phyloP scores from a whole-genome alignment of 2,113 vertebrate genomes.

The Melanerpes formicivorus region DNA sequence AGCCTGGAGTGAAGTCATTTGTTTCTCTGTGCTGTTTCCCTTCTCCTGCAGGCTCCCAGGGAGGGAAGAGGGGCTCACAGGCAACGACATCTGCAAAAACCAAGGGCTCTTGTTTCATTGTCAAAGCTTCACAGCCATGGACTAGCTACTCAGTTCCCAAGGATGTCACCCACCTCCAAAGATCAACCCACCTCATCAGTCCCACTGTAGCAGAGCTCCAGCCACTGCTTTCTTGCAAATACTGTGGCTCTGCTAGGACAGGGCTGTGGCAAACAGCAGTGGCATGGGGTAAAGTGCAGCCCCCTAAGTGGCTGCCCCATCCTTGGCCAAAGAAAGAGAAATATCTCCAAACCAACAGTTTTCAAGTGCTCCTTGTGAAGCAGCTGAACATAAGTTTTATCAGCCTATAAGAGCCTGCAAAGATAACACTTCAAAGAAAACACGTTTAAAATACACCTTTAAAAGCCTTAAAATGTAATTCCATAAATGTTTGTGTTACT shows the following conservation, averaged over 20 bases:
- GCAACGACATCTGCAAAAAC: neutral
- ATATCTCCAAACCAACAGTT: neutral
- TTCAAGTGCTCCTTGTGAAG: neutral
- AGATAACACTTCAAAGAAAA: constrained; percentile 83
- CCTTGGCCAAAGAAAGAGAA: neutral
- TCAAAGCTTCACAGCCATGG: neutral
- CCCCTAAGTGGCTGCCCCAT: neutral
- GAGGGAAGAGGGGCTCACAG: neutral
- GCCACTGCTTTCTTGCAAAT: neutral
- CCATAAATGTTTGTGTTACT: constrained; percentile 81
- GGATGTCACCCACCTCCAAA: neutral
- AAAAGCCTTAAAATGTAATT: constrained; percentile 71
- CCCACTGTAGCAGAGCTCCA: neutral
- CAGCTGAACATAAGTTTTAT: constrained; percentile 50
- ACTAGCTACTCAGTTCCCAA: neutral
- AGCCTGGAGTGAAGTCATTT: constrained; percentile 58
- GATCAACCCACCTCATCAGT: neutral
- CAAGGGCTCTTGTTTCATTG: accelerated
- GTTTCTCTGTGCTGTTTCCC: neutral
- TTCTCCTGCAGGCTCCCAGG: neutral
- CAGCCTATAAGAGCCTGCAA: constrained; percentile 36
- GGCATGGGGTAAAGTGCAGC: accelerated
- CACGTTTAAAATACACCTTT: constrained; percentile 72
- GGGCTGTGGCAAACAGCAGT: neutral
- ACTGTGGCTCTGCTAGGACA: neutral